Conservation (phyloP, 2,888 invertebrate genomes). For the Copidosoma aretas region DNA sequence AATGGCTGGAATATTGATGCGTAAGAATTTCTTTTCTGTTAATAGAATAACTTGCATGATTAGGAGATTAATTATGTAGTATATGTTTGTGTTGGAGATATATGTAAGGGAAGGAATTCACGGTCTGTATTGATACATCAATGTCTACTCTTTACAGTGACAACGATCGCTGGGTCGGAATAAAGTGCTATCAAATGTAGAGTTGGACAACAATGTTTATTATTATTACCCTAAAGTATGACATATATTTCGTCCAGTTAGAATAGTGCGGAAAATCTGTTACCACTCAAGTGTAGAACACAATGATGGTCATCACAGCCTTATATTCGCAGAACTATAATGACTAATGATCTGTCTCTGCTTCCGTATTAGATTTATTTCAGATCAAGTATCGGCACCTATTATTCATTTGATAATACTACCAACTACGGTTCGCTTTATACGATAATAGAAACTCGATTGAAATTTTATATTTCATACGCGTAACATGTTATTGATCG, state of each 20-base stretch:
- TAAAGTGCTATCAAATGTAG: neutral
- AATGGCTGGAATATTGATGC: neutral
- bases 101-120: no score
- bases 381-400: neutral
- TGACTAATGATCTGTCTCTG: slow-evolving; percentile 18
- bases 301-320: slow-evolving; percentile 2
- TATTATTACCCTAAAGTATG: neutral
- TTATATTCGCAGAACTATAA: slow-evolving; percentile 12
- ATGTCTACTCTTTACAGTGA: neutral
- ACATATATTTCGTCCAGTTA: neutral
- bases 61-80: neutral
- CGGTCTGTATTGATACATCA: neutral
- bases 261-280: neutral
- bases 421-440: no score
- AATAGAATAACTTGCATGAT: neutral
- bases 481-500: no score
- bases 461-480: no score
- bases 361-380: neutral
- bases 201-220: neutral
- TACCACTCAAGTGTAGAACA: neutral
- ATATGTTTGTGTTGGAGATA: neutral
- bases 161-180: neutral
- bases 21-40: neutral
- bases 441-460: no score
- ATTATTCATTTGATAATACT: slow-evolving; percentile 12